A percentile compares a stretch with the other conserved stretches of the same genome.
Conservation (phyloP, 1,140 invertebrate species). For the Drosophila quadrilineata region DNA sequence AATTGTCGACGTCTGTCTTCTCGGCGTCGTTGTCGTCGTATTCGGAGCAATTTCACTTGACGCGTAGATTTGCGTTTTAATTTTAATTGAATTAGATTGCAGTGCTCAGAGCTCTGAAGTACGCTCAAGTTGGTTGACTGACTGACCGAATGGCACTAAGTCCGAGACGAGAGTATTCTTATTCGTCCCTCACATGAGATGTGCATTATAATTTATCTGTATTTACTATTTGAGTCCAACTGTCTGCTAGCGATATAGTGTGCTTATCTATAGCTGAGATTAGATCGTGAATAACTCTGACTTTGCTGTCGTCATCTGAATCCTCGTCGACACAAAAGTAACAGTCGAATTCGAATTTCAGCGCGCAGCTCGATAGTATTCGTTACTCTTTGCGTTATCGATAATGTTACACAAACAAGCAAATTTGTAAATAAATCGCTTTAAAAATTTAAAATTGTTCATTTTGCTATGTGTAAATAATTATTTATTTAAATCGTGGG, state of each 20-base stretch:
- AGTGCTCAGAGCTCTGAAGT: conserved; percentile 20
- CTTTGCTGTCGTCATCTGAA: no score
- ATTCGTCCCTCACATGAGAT: conserved; percentile 28
- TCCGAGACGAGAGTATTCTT: neutral
- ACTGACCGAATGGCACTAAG: conserved; percentile 49
- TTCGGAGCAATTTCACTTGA: conserved; percentile 62
- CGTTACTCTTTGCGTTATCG: neutral
- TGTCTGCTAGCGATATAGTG: no score
- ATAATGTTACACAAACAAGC: neutral
- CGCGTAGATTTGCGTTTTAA: conserved; percentile 72
- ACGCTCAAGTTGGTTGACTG: conserved; percentile 38
- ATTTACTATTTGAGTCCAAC: conserved; percentile 26
- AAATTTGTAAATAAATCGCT: no score
- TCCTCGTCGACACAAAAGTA: no score
- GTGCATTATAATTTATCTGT: conserved; percentile 70
- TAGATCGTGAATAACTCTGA: conserved; percentile 42
- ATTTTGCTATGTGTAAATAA: no score
- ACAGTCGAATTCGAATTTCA: no score
- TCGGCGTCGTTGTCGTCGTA: conserved; percentile 9
- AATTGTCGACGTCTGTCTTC: conserved; percentile 39
- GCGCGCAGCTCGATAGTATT: neutral
- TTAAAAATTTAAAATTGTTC: no score
- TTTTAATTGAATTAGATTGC: conserved; percentile 76
- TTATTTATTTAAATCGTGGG: no score
- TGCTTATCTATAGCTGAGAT: conserved; percentile 42